These are phyloP conservation scores for Pleuronectes platessa DNA, from an alignment of 2,113 vertebrate genomes.

Conservation along the genomic window DNA sequence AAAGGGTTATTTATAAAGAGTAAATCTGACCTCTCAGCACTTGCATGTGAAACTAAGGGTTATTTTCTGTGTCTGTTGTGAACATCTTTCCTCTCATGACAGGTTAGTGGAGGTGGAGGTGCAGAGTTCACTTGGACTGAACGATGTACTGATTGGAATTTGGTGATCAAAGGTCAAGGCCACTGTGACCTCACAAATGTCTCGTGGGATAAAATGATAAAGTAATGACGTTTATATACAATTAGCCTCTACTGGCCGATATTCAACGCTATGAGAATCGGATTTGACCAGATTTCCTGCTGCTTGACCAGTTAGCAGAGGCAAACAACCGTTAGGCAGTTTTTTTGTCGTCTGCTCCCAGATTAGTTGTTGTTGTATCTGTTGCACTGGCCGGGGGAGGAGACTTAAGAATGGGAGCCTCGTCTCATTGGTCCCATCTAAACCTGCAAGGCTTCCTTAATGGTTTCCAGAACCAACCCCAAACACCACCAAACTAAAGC, in stretches of 20 bases:
- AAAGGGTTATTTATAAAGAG: background rate
- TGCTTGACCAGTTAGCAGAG: background rate
- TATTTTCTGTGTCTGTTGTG: no score
- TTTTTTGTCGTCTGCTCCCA: background rate
- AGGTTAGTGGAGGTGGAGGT: no score
- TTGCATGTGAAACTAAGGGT: no score
- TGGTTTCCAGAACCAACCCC: slow-evolving; percentile 38
- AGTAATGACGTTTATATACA: background rate
- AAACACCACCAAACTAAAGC: slow-evolving; percentile 11
- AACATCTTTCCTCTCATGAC: no score
- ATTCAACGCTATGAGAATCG: no score
- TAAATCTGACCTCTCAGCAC: no score
- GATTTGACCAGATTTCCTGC: background rate
- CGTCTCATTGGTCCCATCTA: slow-evolving; percentile 3
- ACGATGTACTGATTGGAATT: no score
- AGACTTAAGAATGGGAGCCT: slow-evolving; percentile 1
- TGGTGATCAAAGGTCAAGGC: no score
- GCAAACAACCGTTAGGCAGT: background rate
- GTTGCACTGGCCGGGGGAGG: background rate
- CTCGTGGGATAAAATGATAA: background rate
- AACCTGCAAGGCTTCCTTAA: slow-evolving; percentile 34
- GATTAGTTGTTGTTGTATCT: background rate
- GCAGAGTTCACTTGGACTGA: no score
- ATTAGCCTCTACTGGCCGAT: background rate
- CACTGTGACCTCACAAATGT: background rate